Base-by-base conservation (phyloP, 2,888 invertebrate species). In the Agelastica alni region DNA sequence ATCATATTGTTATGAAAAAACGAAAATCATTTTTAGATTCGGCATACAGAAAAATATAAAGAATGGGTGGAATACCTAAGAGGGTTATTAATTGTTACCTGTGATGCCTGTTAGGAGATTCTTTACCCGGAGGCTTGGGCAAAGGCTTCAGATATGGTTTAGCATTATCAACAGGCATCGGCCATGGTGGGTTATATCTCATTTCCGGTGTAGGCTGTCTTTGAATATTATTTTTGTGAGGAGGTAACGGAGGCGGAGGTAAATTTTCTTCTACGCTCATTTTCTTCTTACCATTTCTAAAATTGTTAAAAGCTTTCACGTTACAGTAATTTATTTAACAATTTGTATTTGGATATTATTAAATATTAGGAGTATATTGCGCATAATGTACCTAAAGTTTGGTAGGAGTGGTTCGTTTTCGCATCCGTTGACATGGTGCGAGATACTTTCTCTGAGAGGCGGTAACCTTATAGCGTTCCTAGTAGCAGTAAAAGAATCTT, bases 181-280 rank as follows among this genome's bases (percentile, higher is more conserved):
- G 85, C 85, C 85, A 85, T 0, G 85, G 86, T 1, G 85, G 83
- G 2, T 84, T 83, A 48, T 80, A 80, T 62, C 75, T 75, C 68
- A 71, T 70, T 52, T 75, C 74, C 36, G 68, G 72, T 13, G 61
- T 57, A 10, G 42, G 56, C 32, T 61, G 64, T 63, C 62, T 62
- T 48, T 58, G 66, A 36, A 70, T 71, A 44, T 68, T 66, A 53
- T 68, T 75, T 67, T 79, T 78, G 63, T 79, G 79, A 31, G 84
- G 85, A 2, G 85, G 85, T 9, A 85, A 78, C 0, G 85, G 85
- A 3, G 85, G 84, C 0, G 84, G 83, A 1, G 83, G 82, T 9
- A 79, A 74, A 55, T 79, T 80, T 37, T 82, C 81, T 51, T 77
- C 77, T 39, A 64, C 66, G 49, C 68, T 52, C 74, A 80, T 63